phyloP scores from a whole-genome alignment of 37 sponge, comb jelly and placozoan genomes.

The Eunapius fragilis region DNA sequence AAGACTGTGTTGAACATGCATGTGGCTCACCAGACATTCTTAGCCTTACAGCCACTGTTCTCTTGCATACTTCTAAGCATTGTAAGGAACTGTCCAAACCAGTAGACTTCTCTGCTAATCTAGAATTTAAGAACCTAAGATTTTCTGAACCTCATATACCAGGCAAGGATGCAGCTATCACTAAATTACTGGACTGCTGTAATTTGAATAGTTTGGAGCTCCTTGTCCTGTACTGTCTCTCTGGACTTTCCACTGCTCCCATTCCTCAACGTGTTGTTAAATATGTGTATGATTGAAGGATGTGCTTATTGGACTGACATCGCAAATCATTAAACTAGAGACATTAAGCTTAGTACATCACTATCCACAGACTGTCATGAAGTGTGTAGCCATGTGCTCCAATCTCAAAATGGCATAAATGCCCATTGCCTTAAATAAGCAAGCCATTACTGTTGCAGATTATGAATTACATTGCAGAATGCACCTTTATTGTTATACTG shows the following conservation, averaged over 20 bases:
- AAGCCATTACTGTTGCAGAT: no score
- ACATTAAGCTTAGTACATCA: not conserved
- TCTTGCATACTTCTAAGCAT: not conserved
- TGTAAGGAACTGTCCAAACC: not conserved
- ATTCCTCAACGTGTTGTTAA: not conserved
- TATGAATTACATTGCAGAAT: no score
- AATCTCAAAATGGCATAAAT: no score
- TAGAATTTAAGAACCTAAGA: no score
- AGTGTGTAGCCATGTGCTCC: no score
- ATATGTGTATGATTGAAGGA: not conserved
- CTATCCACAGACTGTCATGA: conserved; percentile 34
- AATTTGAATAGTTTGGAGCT: not conserved
- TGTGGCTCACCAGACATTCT: conserved; percentile 34
- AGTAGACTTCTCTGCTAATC: not conserved
- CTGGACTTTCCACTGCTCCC: conserved; percentile 15
- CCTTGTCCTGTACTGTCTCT: conserved; percentile 23
- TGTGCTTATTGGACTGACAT: not conserved
- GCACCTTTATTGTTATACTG: no score
- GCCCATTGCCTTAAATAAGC: no score
- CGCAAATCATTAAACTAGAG: not conserved
- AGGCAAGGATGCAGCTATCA: not conserved
- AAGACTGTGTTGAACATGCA: conserved; percentile 32
- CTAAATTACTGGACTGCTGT: conserved; percentile 17
- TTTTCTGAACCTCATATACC: not conserved
- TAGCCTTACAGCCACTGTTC: not conserved